phyloP scores from a whole-genome alignment of 30 jellyfish, hydroid and myxozoan genomes.

The Pseudorhiza aurosa region DNA sequence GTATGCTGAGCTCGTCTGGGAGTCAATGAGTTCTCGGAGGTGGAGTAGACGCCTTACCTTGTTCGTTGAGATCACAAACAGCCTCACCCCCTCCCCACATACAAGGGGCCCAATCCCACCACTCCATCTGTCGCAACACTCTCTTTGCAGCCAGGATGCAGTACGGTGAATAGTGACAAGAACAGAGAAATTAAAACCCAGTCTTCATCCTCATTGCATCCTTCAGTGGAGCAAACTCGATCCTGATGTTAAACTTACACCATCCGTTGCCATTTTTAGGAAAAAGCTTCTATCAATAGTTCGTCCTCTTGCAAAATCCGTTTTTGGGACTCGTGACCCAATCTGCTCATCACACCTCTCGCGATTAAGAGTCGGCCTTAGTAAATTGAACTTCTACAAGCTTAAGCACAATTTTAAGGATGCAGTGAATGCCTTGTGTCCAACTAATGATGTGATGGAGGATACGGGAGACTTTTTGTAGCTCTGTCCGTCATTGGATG shows the following conservation, averaged over 20 bases:
- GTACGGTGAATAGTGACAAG: constrained; percentile 51
- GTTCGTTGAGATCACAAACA: constrained; percentile 25
- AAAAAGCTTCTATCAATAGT: constrained; percentile 23
- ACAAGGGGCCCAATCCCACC: constrained; percentile 56
- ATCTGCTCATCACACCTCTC: constrained; percentile 12
- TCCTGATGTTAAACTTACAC: constrained; percentile 46
- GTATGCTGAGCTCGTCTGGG: constrained; percentile 55
- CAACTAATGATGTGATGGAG: constrained; percentile 18
- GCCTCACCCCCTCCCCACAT: constrained; percentile 44
- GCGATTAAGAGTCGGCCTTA: constrained; percentile 34
- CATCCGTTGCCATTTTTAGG: constrained; percentile 33
- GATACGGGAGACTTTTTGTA: constrained; percentile 37
- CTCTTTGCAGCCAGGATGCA: constrained; percentile 57
- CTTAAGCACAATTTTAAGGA: no score
- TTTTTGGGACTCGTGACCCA: constrained; percentile 20
- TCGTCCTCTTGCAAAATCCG: constrained; percentile 35
- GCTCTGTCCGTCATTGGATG: constrained; percentile 44
- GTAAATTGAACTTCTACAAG: constrained; percentile 34
- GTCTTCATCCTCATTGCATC: constrained; percentile 48
- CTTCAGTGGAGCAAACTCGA: constrained; percentile 44
- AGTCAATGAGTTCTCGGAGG: constrained; percentile 29
- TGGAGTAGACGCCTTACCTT: constrained; percentile 43
- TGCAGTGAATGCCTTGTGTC: constrained; percentile 5
- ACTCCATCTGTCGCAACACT: constrained; percentile 56
- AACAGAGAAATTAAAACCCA: constrained; percentile 50